Evolutionary conservation across 2,797 vertebrate genomes (phyloP), one percentile per base, ranked within the genome.

Genomic region (Salmo trutta): DNA sequence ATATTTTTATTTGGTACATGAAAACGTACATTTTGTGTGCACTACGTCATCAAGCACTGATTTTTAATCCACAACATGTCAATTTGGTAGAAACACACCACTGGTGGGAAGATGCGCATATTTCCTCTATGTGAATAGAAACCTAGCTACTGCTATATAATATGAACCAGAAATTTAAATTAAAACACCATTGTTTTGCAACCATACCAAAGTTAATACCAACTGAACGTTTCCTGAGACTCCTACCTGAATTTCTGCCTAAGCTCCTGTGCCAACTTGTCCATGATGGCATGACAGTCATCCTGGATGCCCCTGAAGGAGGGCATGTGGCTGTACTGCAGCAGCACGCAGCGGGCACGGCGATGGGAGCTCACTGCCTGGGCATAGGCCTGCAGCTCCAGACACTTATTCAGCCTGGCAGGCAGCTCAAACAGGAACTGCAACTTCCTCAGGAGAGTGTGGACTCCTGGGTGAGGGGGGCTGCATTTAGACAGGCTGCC

Each of bases 401-500:
- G 93, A 77, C 98, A 99, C 81, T 95, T 95, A 81, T 96, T 98
- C 76, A 99, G 93, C 62, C 96, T 90, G 0, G 96, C 97, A 0
- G 98, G 98, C 66, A 99, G 92, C 85, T 99, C 98, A 65, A 99
- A 97, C 47, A 99, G 95, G 75, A 98, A 98, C 93, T 99, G 98
- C 83, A 99, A 94, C 87, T 99, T 99, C 81, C 98, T 94, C 75
- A 99, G 90, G 76, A 99, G 93, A 0, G 95, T 93, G 83, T 98
- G 97, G 75, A 99, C 98, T 6, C 97, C 98, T 98, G 83, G n/a
- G 31, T 14, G 47, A 8, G 12, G 73, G 10, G 41, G 10, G 2
- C 41, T 47, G 41, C 41, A 0, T 47, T 47, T 47, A 47, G 41
- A 47, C 41, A 47, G 41, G 10, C 41, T 10, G 41, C 41, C 41